Evolutionary conservation across 2,888 invertebrate species (phyloP), one percentile per base, ranked within the genome.

Genomic region (Taphrorychus bicolor): DNA sequence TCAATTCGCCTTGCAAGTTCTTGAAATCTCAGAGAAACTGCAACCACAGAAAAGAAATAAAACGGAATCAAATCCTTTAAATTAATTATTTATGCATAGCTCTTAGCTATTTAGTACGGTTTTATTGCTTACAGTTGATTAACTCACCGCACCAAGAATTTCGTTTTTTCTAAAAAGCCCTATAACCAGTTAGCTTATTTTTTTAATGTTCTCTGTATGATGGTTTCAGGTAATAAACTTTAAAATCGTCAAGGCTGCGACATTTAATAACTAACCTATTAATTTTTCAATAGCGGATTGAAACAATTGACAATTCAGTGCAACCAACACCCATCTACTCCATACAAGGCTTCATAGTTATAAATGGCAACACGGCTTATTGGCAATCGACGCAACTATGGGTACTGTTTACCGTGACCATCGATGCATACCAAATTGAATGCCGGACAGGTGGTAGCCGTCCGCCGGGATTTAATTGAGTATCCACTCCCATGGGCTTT

Each of bases 401-500:
- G 52, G 62, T 54, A 62, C 24, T 24, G 23, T 61, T 54, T 42
- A 18, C 53, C 16, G 57, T 63, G 57, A 48, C 52, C 17, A 64
- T 51, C 56, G 57, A 51, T 64, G 64, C 64, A 52, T 64, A 52
- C 64, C 58, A 40, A 64, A 64, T 51, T 40, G 51, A 42, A 49
- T 19, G 24, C 48, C 49, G 49, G 40, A 64, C 64, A 64, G 64
- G 64, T 64, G 64, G 64, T 41, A 57, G 56, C 48, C 57, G 62
- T 18, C 48, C 22, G 45, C 51, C 51, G 58, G 48, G 21, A 23
- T 63, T 63, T 61, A 53, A 41, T 58, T 58, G 21, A 58, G 23
- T 58, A 16, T 5, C 54, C 54, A 54, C 54, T 54, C 24, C 5
- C 16, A 48, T 48, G 32, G 32, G 32, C 32, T 32, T 32, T 32